A percentile compares a stretch with the other conserved stretches of the same genome.
These are phyloP conservation scores for Chiloscyllium plagiosum DNA, from an alignment of 2,113 vertebrate species.

Conservation along the genomic window DNA sequence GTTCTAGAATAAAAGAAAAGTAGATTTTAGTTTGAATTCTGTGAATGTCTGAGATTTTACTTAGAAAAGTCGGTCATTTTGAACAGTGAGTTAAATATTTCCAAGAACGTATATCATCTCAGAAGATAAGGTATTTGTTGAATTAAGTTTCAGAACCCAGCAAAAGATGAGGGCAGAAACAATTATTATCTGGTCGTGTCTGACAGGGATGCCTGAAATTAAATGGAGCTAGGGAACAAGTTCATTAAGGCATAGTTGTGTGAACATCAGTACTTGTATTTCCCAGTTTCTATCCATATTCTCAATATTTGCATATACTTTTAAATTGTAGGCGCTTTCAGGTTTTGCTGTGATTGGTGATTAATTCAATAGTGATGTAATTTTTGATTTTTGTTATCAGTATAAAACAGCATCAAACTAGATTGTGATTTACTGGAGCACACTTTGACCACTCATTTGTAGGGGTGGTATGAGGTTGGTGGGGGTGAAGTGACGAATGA, in stretches of 20 bases:
- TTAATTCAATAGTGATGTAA: neutral
- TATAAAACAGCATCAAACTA: neutral
- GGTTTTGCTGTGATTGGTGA: neutral
- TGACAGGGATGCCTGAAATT: too few species aligned
- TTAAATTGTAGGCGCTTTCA: neutral
- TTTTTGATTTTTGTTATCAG: neutral
- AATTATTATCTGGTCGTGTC: too few species aligned
- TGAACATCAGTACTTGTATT: neutral
- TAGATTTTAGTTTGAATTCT: neutral
- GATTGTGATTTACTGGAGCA: neutral
- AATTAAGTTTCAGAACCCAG: too few species aligned
- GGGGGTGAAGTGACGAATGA: neutral
- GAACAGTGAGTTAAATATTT: too few species aligned
- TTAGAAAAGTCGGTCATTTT: too few species aligned
- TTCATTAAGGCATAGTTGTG: neutral
- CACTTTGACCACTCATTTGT: neutral
- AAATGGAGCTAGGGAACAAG: too few species aligned
- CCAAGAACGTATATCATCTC: too few species aligned
- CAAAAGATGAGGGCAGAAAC: too few species aligned
- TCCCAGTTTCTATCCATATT: neutral
- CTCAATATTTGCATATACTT: neutral
- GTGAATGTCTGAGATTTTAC: too few species aligned
- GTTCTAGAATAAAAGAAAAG: too few species aligned
- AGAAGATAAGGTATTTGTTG: too few species aligned
- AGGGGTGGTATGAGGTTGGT: neutral